Percentiles rank a stretch among this genome's conserved stretches.
These are phyloP conservation scores for Acholoe squamosa DNA, from an alignment of 2,888 invertebrate species.

Conservation along the genomic window DNA sequence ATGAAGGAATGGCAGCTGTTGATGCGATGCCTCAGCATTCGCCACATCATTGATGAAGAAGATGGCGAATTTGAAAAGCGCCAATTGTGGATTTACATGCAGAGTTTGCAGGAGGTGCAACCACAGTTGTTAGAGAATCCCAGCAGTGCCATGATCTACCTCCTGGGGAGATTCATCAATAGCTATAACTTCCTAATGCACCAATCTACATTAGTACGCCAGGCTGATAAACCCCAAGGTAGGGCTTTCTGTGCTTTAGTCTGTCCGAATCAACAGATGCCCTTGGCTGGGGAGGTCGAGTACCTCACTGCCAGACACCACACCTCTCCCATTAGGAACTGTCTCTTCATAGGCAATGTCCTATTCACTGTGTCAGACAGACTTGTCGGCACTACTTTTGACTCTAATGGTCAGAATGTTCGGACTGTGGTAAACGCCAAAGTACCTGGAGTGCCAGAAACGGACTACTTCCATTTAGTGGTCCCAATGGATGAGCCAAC, in stretches of 20 bases:
- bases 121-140: conserved; percentile 30
- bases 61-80: conserved; percentile 54
- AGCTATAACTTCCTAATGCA: conserved; percentile 43
- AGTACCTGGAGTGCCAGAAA: not conserved
- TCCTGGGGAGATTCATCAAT: conserved; percentile 16
- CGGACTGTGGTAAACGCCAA: conserved; percentile 25
- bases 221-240: conserved; percentile 2
- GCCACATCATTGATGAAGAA: conserved; percentile 50
- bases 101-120: conserved; percentile 2
- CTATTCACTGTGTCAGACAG: conserved; percentile 39
- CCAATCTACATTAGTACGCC: not conserved
- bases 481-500: not conserved
- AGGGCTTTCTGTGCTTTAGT: conserved; percentile 30
- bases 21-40: conserved; percentile 9
- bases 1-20: conserved; percentile 56
- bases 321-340: conserved; percentile 28
- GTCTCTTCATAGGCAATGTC: conserved; percentile 32
- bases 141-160: conserved; percentile 45
- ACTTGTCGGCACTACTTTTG: conserved; percentile 28
- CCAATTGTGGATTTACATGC: conserved; percentile 15
- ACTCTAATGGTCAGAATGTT: not conserved
- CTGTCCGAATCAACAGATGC: conserved; percentile 44
- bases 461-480: conserved; percentile 18
- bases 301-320: conserved; percentile 2
- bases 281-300: conserved; percentile 30